Evolutionary conservation across 64 coral and sea anemone species (phyloP), one percentile per base, ranked within the genome.

Genomic region (Montipora sp.): DNA sequence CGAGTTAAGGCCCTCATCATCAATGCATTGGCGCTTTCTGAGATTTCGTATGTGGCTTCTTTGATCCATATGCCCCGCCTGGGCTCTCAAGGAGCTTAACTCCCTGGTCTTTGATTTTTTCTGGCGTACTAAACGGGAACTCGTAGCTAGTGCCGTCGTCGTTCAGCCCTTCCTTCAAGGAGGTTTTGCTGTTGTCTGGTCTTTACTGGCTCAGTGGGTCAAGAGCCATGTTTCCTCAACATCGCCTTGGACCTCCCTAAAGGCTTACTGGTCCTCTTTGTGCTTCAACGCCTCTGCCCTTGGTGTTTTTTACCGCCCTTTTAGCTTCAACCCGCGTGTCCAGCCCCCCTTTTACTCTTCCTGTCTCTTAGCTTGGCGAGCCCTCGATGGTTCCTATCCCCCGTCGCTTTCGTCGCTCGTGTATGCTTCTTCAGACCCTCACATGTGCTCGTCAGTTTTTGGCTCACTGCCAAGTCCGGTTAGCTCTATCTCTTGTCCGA

Each of bases 181-280:
- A 2, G 92, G 92, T 36, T 93, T 73, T 14, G 59, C 59, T 8
- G 21, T 93, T 0, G 59, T 78, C 3, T 47, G 81, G 47, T 9
- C 80, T 6, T 67, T 92, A 18, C 81, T 84, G 3, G 57, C 8
- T 27, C 80, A 85, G 82, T 92, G 90, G 90, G 75, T 92, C 14
- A 71, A 55, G 8, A 51, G 90, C 0, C 61, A 61, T 11, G 13
- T 8, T 18, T 77, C 22, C 24, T 66, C 36, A 4, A 3, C 51
- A 53, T 53, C 51, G 3, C 3, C 3, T 53, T 53, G 51, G 51
- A 8, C 8, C 3, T 53, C 51, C 8, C 51, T 53, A 4, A 4
- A 4, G 3, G 3, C 51, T 3, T 55, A 55, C 8, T 55, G 51
- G 51, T 55, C 8, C 8, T 55, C 8, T 55, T 55, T 8, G 4